Conservation (phyloP, 1,140 invertebrate species). For the Parasteatoda tepidariorum region DNA sequence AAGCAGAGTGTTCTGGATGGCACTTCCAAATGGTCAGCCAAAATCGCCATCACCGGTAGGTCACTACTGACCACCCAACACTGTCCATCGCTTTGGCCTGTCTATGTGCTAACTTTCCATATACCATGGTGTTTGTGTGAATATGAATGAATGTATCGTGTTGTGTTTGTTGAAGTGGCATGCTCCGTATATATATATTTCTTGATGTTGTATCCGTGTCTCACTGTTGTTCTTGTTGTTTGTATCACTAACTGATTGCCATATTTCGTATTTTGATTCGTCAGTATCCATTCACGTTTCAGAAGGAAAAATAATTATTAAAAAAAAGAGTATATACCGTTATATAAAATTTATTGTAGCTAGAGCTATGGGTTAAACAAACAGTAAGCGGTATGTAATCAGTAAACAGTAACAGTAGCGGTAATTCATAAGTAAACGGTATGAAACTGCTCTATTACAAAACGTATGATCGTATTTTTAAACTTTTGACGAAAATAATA, state of each 20-base stretch:
- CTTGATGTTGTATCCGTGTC: background rate
- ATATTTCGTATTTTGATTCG: constrained; percentile 2
- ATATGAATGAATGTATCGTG: background rate
- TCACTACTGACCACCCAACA: background rate
- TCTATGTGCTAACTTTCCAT: constrained; percentile 31
- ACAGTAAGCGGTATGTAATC: no score
- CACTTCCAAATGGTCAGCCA: constrained; percentile 99
- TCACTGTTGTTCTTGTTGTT: constrained; percentile 14
- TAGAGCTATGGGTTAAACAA: no score
- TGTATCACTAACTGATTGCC: constrained; percentile 7
- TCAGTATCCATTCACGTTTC: background rate
- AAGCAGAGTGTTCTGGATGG: constrained; percentile 99
- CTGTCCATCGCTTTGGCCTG: constrained; percentile 18
- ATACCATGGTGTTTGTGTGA: background rate
- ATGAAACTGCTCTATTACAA: no score
- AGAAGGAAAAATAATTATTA: background rate
- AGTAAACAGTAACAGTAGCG: no score
- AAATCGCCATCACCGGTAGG: constrained; percentile 98
- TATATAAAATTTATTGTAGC: no score
- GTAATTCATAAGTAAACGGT: no score
- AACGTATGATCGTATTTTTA: no score
- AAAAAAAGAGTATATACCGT: no score
- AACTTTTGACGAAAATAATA: no score
- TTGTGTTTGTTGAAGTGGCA: constrained; percentile 31
- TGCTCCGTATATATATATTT: background rate